Evolutionary conservation across 2,797 vertebrate genomes (phyloP).

Genomic region (Danio jaintianensis): DNA sequence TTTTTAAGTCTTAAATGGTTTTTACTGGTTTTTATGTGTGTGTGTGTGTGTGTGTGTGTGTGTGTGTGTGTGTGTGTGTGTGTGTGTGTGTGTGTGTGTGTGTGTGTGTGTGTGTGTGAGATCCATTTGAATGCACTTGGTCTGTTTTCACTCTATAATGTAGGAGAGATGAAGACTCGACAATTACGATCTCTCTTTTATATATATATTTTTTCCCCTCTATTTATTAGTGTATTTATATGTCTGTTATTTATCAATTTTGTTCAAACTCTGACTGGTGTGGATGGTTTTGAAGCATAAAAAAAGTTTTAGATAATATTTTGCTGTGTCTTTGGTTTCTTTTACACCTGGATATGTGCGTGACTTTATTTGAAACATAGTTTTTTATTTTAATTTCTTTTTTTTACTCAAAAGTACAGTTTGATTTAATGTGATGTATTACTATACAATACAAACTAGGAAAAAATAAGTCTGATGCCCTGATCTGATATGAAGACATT

Average conservation of each 20-base stretch:
- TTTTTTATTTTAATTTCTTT: too few relatives aligned
- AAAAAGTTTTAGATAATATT: constrained; percentile 64
- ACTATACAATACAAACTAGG: too few relatives aligned
- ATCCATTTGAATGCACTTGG: constrained; percentile 18
- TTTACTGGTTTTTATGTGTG: constrained; percentile 48
- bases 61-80: background rate
- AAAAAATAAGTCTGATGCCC: too few relatives aligned
- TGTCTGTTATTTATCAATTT: constrained; percentile 71
- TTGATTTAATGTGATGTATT: too few relatives aligned
- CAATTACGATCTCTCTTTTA: constrained; percentile 61
- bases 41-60: constrained; percentile 33
- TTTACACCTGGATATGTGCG: too few relatives aligned
- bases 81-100: background rate
- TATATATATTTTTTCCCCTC: constrained; percentile 56
- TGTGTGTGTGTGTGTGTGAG: background rate
- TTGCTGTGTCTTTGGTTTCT: constrained; percentile 67
- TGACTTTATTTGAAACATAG: too few relatives aligned
- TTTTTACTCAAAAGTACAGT: too few relatives aligned
- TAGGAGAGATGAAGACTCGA: constrained; percentile 34
- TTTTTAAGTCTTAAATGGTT: constrained; percentile 64
- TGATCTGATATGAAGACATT: too few relatives aligned
- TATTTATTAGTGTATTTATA: constrained; percentile 61
- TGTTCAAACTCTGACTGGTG: constrained; percentile 65
- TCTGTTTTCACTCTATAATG: constrained; percentile 20
- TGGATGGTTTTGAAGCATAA: constrained; percentile 68